phyloP scores from a whole-genome alignment of 1,140 invertebrate genomes.

The Bombus terrestris region DNA sequence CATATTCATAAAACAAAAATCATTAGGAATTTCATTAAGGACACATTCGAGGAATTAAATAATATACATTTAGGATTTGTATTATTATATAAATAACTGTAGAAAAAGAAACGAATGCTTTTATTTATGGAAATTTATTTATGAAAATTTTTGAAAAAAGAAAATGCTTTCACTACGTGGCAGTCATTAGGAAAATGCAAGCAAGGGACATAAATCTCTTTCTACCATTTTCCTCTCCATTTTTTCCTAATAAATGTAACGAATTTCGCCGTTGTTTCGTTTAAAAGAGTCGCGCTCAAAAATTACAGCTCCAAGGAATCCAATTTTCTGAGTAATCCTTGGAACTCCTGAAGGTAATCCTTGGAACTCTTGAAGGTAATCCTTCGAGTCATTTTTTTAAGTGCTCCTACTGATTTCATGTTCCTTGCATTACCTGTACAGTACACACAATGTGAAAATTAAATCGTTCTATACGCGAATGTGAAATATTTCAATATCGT shows the following conservation, averaged over 20 bases:
- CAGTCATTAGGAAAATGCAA: not conserved
- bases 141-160: not conserved
- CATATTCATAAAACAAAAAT: not conserved
- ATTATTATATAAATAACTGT: too few relatives aligned
- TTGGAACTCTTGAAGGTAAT: conserved; percentile 8
- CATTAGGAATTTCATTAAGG: too few relatives aligned
- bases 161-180: not conserved
- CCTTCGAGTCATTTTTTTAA: conserved; percentile 16
- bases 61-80: not conserved
- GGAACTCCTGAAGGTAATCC: conserved; percentile 18
- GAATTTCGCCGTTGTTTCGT: not conserved
- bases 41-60: not conserved
- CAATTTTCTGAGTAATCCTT: conserved; percentile 32
- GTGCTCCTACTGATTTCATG: not conserved
- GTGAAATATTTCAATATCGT: not conserved
- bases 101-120: not conserved
- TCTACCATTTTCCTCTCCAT: not conserved
- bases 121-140: not conserved
- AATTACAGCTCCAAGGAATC: not conserved
- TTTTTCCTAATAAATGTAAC: not conserved
- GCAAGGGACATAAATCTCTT: not conserved
- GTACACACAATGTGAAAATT: not conserved
- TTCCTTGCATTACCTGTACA: not conserved
- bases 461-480: not conserved
- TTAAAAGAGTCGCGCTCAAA: not conserved